These are phyloP conservation scores for Eucidaris tribuloides DNA, from an alignment of 35 echinoderm and acorn worm genomes.

Conservation along the genomic window DNA sequence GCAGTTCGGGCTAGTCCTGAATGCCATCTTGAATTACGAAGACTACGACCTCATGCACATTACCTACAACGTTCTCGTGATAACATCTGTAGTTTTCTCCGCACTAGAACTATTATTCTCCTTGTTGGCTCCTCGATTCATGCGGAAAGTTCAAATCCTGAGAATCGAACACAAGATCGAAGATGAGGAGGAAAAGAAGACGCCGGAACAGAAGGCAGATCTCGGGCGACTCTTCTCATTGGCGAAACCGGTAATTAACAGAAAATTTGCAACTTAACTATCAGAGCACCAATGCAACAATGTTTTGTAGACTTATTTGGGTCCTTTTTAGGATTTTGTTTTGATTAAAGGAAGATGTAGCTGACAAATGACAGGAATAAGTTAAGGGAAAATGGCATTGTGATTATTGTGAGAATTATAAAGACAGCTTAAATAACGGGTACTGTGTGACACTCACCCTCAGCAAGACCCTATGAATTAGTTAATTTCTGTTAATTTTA, in stretches of 20 bases:
- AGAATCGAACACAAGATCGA: constrained; percentile 46
- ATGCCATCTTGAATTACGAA: constrained; percentile 42
- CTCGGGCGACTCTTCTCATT: constrained; percentile 43
- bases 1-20: constrained; percentile 62
- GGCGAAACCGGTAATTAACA: constrained; percentile 56
- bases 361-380: neutral
- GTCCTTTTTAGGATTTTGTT: neutral
- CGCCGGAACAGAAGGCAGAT: neutral
- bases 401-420: neutral
- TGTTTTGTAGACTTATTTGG: neutral
- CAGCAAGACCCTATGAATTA: too few relatives aligned
- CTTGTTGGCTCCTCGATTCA: constrained; percentile 42
- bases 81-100: constrained; percentile 70
- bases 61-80: constrained; percentile 81
- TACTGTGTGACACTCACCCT: too few relatives aligned
- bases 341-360: neutral
- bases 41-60: constrained; percentile 65
- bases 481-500: too few relatives aligned
- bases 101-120: constrained; percentile 46
- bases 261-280: neutral
- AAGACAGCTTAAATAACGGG: neutral
- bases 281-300: neutral
- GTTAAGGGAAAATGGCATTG: neutral
- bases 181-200: constrained; percentile 47
- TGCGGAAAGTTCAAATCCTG: constrained; percentile 60